These are phyloP conservation scores for Gerris lacustris DNA, from an alignment of 2,888 invertebrate genomes.

Conservation along the genomic window DNA sequence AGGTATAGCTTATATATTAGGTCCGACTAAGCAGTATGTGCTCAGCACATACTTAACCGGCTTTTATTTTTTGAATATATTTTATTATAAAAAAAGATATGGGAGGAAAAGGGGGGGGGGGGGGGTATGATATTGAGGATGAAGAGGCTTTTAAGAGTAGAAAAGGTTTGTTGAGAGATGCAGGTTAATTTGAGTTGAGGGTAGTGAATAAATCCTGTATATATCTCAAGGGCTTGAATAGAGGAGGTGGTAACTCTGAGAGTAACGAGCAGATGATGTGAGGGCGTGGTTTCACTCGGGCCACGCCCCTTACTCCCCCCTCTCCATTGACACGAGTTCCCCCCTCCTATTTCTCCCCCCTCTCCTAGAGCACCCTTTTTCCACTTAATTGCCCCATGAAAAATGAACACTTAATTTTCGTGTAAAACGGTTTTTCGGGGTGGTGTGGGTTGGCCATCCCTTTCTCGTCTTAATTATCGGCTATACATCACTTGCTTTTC, in stretches of 20 bases:
- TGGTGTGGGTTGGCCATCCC: neutral
- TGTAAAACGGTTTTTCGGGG: neutral
- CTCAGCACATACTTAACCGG: too few relatives aligned
- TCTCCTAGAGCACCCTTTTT: constrained; percentile 7
- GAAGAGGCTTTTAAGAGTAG: too few relatives aligned
- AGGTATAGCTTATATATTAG: too few relatives aligned
- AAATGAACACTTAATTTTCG: constrained; percentile 1
- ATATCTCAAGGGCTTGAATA: too few relatives aligned
- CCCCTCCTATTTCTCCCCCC: neutral
- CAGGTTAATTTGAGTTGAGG: too few relatives aligned
- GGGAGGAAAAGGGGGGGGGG: too few relatives aligned
- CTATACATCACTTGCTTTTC: neutral
- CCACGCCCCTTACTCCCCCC: constrained; percentile 11
- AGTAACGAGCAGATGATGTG: constrained; percentile 5
- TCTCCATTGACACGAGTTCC: neutral
- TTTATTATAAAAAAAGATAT: too few relatives aligned
- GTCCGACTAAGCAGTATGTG: too few relatives aligned
- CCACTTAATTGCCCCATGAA: constrained; percentile 3
- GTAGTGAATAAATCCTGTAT: too few relatives aligned
- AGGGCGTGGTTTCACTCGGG: neutral
- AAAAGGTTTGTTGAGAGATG: too few relatives aligned
- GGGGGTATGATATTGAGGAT: too few relatives aligned
- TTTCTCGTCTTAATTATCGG: neutral
- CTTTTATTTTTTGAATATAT: too few relatives aligned
- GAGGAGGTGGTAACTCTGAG: neutral